Conservation (phyloP, 2,797 vertebrate genomes). For the Smutsia temminckii region DNA sequence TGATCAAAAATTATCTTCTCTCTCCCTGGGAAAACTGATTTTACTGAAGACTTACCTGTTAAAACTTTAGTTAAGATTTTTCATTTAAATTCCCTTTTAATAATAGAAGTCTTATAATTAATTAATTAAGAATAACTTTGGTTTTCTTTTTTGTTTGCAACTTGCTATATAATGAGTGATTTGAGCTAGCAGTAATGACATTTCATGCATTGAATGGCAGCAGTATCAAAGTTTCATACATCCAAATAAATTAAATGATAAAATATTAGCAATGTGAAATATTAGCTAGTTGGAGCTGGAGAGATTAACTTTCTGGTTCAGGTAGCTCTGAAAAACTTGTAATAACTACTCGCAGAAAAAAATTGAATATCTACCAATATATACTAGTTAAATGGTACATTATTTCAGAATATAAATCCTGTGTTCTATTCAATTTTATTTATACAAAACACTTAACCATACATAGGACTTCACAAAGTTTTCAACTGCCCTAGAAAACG, state of each 20-base stretch:
- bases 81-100: neutral
- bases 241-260: conserved; percentile 18
- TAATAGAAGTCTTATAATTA: neutral
- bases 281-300: neutral
- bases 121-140: neutral
- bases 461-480: neutral
- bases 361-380: neutral
- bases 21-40: neutral
- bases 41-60: neutral
- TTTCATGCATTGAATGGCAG: neutral
- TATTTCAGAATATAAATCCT: neutral
- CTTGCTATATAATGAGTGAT: neutral
- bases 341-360: neutral
- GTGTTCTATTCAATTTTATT: neutral
- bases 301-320: neutral
- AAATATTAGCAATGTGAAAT: neutral
- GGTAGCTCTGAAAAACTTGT: neutral
- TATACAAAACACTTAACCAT: neutral
- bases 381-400: neutral
- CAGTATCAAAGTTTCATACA: neutral
- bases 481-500: neutral
- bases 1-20: neutral
- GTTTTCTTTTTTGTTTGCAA: neutral
- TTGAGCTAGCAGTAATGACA: neutral
- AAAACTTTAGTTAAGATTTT: neutral